Evolutionary conservation across 2,888 invertebrate species (phyloP), one percentile per base, ranked within the genome.

Genomic region (Dendrolimus houi): DNA sequence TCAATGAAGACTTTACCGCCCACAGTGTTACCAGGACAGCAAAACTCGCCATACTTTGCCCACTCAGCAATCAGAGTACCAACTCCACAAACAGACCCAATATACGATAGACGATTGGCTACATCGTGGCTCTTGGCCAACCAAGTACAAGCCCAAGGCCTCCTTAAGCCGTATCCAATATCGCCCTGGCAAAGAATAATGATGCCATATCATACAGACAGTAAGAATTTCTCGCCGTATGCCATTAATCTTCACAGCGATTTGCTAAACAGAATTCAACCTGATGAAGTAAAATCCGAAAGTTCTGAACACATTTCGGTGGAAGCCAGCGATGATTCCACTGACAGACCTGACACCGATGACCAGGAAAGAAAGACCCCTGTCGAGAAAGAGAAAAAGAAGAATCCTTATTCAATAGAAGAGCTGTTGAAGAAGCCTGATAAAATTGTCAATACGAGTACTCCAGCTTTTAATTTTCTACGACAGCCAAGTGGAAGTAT

Each of bases 381-480:
- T 17, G 64, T 77, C 42, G 92, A 92, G 64, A 87, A 85, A 59
- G 85, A 86, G 55, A 91, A 92, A 67, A 95, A 96, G 78, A 93
- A 94, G 62, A 96, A 96, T 75, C 96, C 96, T 0, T 97, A 97
- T 74, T 96, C 96, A 1, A 97, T 97, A 74, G 97, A 96, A 68
- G 97, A 97, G 72, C 79, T 97, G 9, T 75, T 97, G 41, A 97
- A 96, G 75, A 96, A 96, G 68, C 96, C 96, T 0, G 94, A 94
- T 63, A 94, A 94, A 72, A 92, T 92, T 67, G 81, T 83, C 0
- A 80, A 73, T 57, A 70, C 81, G 0, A 74, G 74, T 58, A 85
- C 90, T 9, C 72, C 85, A 40, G 82, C 75, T 2, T 85, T 88
- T 55, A 85, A 90, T 57, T 88, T 91, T 56, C 81, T 92, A 8